Evolutionary conservation across 2,113 vertebrate genomes (phyloP).

Genomic region (Rhodinocichla rosea): DNA sequence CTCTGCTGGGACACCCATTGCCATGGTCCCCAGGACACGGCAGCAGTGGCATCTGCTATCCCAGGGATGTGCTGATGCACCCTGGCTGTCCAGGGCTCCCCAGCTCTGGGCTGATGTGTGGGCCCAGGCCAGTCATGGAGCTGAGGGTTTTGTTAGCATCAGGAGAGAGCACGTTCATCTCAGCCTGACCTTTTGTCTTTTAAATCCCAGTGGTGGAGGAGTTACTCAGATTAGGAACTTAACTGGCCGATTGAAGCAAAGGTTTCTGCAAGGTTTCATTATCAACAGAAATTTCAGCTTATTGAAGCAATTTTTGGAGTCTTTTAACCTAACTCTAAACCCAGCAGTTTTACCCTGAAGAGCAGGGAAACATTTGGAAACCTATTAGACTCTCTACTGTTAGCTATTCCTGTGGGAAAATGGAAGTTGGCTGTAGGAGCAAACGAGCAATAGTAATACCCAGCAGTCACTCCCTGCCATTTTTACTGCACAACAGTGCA

Average conservation of each 20-base stretch:
- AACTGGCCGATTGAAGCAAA: not conserved
- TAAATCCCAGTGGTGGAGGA: not conserved
- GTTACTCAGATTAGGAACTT: not conserved
- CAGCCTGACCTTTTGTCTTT: not conserved
- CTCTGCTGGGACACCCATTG: not conserved
- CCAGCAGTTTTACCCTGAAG: not conserved
- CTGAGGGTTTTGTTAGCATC: not conserved
- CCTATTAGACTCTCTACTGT: not conserved
- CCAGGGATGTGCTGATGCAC: not conserved
- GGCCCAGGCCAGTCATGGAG: not conserved
- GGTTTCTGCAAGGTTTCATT: not conserved
- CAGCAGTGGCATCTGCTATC: not conserved
- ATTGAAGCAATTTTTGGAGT: not conserved
- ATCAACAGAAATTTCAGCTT: slow-evolving; percentile 15
- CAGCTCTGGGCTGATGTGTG: not conserved
- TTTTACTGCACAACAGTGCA: not conserved
- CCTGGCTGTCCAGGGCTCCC: not conserved
- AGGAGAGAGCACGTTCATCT: fast-evolving
- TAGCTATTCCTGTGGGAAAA: not conserved
- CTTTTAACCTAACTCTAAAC: not conserved
- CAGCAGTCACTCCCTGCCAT: not conserved
- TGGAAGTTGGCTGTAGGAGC: not conserved
- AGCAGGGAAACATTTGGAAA: not conserved
- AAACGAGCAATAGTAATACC: not conserved
- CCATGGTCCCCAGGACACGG: fast-evolving